A percentile compares a stretch with the other conserved stretches of the same genome.
These are phyloP conservation scores for Eulimnadia texana DNA, from an alignment of 1,140 invertebrate genomes.

Conservation along the genomic window DNA sequence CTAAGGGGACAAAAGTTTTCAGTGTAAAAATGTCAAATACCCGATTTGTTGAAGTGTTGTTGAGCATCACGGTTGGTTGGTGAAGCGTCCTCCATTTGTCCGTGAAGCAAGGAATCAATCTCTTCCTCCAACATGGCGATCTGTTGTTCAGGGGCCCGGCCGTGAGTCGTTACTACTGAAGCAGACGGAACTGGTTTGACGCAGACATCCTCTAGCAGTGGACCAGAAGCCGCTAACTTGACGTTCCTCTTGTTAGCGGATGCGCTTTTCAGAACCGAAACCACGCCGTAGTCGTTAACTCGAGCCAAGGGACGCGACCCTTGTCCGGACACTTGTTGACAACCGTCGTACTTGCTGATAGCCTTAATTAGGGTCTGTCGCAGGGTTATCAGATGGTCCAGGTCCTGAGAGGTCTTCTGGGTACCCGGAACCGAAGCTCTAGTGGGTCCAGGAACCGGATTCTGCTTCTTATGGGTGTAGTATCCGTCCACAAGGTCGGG, in stretches of 20 bases:
- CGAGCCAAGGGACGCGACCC: neutral
- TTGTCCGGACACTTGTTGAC: too few relatives aligned
- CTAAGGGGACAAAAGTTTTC: too few relatives aligned
- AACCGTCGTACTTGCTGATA: conserved; percentile 26
- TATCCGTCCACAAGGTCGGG: conserved; percentile 26
- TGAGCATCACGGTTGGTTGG: neutral
- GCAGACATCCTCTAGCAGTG: neutral
- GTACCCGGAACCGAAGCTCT: conserved; percentile 15
- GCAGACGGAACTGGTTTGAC: neutral
- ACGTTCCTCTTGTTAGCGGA: neutral
- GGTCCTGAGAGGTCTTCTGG: conserved; percentile 13
- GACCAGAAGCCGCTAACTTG: neutral
- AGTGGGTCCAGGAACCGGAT: neutral
- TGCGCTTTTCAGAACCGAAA: neutral
- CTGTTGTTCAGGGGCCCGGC: conserved; percentile 16
- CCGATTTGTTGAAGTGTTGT: neutral
- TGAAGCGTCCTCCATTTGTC: conserved; percentile 15
- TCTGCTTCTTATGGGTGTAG: conserved; percentile 11
- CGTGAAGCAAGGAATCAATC: conserved; percentile 28
- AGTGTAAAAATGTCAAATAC: too few relatives aligned
- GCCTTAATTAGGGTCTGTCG: conserved; percentile 27
- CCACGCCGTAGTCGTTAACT: neutral
- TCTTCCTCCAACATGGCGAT: conserved; percentile 26
- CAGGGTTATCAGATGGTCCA: conserved; percentile 27
- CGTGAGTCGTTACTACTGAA: conserved; percentile 2